A percentile compares a stretch with the other conserved stretches of the same genome.
Conservation (phyloP, 2,113 vertebrate genomes). For the Pelecanus crispus region DNA sequence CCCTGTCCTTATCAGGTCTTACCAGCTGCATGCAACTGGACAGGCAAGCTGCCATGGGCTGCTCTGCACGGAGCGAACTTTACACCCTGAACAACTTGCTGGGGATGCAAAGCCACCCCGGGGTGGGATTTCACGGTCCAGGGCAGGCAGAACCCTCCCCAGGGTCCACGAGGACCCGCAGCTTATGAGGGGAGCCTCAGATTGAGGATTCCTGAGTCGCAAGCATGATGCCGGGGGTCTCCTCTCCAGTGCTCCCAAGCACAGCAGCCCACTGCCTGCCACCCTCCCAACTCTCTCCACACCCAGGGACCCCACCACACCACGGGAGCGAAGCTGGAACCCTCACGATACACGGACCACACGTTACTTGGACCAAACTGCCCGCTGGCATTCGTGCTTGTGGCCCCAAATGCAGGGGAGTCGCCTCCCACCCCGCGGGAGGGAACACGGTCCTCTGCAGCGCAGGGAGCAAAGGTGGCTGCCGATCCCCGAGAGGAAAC, state of each 20-base stretch:
- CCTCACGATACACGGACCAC: neutral
- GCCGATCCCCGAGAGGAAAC: neutral
- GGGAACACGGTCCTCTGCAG: neutral
- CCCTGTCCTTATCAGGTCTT: neutral
- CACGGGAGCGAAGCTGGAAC: neutral
- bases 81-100: neutral
- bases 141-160: neutral
- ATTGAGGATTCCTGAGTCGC: accelerated
- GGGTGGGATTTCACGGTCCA: accelerated
- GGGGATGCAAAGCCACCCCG: neutral
- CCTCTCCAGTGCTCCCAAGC: no score
- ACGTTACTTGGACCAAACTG: accelerated
- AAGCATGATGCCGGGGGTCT: neutral
- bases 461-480: neutral
- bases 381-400: accelerated
- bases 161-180: neutral
- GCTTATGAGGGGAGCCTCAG: no score
- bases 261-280: neutral
- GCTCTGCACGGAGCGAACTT: neutral
- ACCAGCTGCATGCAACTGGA: neutral
- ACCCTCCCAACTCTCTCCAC: neutral
- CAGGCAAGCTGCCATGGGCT: neutral
- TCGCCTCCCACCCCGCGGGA: accelerated
- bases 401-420: neutral
- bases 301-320: accelerated